Conservation (phyloP, 2,888 invertebrate species). For the Pseudococcus longispinus region DNA sequence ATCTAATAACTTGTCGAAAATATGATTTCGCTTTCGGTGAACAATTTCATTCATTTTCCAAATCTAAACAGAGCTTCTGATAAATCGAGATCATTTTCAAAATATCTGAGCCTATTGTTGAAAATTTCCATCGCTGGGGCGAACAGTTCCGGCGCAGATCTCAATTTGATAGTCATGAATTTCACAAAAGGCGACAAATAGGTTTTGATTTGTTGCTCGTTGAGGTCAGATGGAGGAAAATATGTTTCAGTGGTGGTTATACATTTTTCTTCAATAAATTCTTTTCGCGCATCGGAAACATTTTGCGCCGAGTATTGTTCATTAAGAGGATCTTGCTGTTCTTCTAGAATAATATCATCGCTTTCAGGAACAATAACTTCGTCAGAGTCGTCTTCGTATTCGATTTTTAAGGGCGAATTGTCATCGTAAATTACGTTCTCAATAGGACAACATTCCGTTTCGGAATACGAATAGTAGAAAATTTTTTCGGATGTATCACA, state of each 20-base stretch:
- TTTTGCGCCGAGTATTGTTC: neutral
- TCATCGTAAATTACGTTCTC: neutral
- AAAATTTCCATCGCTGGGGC: neutral
- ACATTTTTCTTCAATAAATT: neutral
- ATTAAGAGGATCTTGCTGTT: neutral
- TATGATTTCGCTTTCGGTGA: neutral
- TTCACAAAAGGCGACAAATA: neutral
- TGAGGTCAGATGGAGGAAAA: neutral
- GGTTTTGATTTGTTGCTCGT: neutral
- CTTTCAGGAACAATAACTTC: neutral
- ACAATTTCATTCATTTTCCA: neutral
- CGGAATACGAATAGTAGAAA: neutral
- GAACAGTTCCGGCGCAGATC: neutral
- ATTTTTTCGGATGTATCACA: neutral
- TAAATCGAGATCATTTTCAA: neutral
- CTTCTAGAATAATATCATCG: neutral
- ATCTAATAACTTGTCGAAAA: neutral
- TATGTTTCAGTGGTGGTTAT: neutral
- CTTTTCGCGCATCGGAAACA: neutral
- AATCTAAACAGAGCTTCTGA: conserved; percentile 3
- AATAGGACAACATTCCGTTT: neutral
- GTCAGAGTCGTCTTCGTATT: neutral
- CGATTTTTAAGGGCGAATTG: neutral
- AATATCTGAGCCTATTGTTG: conserved; percentile 5
- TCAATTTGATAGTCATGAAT: neutral